Evolutionary conservation across 2,113 vertebrate genomes (phyloP).

Genomic region (Ellobius talpinus): DNA sequence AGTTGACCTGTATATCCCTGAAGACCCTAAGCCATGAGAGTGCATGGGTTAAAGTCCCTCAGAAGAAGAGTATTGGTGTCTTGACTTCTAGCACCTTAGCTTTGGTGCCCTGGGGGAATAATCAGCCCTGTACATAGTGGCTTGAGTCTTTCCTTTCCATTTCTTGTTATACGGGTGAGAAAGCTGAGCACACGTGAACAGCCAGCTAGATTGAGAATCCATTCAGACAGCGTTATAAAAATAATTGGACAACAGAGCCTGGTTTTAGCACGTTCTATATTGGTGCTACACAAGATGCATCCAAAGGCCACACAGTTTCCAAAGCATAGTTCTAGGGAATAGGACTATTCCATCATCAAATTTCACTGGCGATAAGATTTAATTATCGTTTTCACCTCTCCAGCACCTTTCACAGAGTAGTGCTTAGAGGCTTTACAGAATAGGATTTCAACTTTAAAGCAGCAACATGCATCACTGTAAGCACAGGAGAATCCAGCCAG

Average conservation of each 20-base stretch:
- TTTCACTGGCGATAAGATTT: conserved; percentile 91
- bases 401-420: conserved; percentile 90
- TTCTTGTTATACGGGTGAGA: conserved; percentile 69
- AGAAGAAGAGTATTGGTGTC: background rate
- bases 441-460: conserved; percentile 83
- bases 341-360: conserved; percentile 91
- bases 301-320: conserved; percentile 87
- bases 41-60: background rate
- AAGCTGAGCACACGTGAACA: conserved; percentile 79
- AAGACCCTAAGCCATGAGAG: background rate
- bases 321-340: conserved; percentile 88
- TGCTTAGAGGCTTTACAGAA: conserved; percentile 87
- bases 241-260: conserved; percentile 88
- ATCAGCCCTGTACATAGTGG: background rate
- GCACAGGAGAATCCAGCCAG: conserved; percentile 85
- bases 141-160: conserved; percentile 69
- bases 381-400: conserved; percentile 93
- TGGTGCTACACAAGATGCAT: conserved; percentile 87
- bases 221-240: conserved; percentile 87
- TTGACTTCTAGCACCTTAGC: background rate
- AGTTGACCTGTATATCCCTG: background rate
- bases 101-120: conserved; percentile 49
- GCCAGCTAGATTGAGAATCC: conserved; percentile 85
- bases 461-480: conserved; percentile 83
- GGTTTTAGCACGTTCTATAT: conserved; percentile 91